Evolutionary conservation across 1,140 invertebrate genomes (phyloP).

Genomic region (Drosophila serrata): DNA sequence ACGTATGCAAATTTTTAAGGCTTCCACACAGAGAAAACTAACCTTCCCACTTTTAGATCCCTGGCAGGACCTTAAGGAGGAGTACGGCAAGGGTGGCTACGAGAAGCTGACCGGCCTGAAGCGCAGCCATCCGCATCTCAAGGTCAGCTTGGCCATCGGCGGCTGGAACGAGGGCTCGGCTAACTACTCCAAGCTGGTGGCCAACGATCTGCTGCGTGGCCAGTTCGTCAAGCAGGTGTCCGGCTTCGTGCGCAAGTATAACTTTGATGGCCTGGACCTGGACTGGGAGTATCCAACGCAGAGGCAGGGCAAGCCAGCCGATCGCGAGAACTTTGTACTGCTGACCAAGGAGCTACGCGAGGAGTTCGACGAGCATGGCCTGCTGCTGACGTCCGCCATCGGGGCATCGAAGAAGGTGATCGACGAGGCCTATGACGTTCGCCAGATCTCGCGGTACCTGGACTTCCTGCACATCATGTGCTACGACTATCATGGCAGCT

Average conservation of each 20-base stretch:
- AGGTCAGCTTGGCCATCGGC: constrained; percentile 91
- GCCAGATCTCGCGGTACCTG: constrained; percentile 89
- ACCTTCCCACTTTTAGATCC: constrained; percentile 87
- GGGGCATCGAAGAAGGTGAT: constrained; percentile 90
- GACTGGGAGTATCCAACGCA: constrained; percentile 93
- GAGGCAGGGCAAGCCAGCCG: constrained; percentile 90
- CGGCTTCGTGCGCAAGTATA: constrained; percentile 85
- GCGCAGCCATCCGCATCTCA: constrained; percentile 90
- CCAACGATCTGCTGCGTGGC: constrained; percentile 86
- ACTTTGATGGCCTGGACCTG: constrained; percentile 94
- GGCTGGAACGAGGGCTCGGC: constrained; percentile 95
- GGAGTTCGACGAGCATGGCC: constrained; percentile 87
- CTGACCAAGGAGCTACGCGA: constrained; percentile 90
- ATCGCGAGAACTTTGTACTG: constrained; percentile 91
- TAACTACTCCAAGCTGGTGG: constrained; percentile 92
- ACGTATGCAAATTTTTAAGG: constrained; percentile 38
- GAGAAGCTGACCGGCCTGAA: constrained; percentile 89
- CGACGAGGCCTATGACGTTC: constrained; percentile 91
- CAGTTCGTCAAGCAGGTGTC: constrained; percentile 87
- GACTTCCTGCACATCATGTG: constrained; percentile 96
- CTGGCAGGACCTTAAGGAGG: constrained; percentile 91
- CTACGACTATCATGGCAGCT: constrained; percentile 95
- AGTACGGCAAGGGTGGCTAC: constrained; percentile 91
- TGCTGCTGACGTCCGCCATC: constrained; percentile 92
- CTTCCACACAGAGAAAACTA: background rate